A percentile compares a stretch with the other conserved stretches of the same genome.
Evolutionary conservation across 1,140 invertebrate genomes (phyloP).

Genomic region (Olivierus martensii): DNA sequence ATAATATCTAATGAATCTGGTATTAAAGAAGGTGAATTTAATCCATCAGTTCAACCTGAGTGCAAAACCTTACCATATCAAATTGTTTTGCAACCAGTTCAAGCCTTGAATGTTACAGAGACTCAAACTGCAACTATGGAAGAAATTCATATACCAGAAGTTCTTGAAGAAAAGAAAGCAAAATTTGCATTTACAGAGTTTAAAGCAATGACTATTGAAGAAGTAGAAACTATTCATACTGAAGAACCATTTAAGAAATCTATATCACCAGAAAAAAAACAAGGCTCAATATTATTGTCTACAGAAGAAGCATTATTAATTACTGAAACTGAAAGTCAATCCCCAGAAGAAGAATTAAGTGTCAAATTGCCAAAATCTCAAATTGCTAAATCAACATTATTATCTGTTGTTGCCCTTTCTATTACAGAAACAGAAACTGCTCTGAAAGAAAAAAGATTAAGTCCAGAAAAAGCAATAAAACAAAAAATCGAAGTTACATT

Average conservation of each 20-base stretch:
- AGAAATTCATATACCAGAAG: too few relatives aligned
- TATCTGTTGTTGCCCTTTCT: neutral
- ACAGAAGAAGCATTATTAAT: too few relatives aligned
- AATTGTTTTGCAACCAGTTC: neutral
- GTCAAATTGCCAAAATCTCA: neutral
- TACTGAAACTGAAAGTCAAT: too few relatives aligned
- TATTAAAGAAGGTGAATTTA: too few relatives aligned
- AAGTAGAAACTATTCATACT: neutral
- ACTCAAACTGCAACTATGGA: too few relatives aligned
- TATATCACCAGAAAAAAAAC: neutral
- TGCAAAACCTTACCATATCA: neutral
- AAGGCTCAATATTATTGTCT: too few relatives aligned
- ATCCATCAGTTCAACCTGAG: too few relatives aligned
- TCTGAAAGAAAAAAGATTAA: too few relatives aligned
- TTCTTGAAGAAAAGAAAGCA: neutral
- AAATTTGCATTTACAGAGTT: neutral
- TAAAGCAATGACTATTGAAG: neutral
- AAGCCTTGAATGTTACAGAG: neutral
- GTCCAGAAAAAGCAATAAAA: neutral
- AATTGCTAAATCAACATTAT: neutral
- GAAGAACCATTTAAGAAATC: neutral
- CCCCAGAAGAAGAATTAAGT: too few relatives aligned
- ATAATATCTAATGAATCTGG: too few relatives aligned
- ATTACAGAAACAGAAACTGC: too few relatives aligned
- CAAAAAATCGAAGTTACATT: neutral